Base-by-base conservation (phyloP, 92 coral and sea anemone genomes). In the Bergia sp. region DNA sequence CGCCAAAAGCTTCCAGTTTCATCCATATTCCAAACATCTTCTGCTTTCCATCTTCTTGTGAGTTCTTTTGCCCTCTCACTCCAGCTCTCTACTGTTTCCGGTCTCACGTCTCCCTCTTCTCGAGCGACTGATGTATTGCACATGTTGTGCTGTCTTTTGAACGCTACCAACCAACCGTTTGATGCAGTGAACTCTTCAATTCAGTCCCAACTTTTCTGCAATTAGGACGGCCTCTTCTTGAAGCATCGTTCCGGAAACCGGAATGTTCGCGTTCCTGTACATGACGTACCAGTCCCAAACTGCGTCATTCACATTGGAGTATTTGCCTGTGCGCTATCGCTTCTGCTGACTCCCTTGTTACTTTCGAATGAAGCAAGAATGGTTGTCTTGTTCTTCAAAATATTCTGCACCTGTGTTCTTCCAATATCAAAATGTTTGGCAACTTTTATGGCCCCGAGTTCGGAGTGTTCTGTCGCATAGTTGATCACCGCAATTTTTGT, bases 21-120 rank as follows among this genome's bases (percentile, higher is more conserved):
- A 64, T 88, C 91, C 93, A 93, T 93, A 66, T 89, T 91, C 89
- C 92, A 93, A 53, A 85, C 89, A 81, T 91, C 81, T 84, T 88
- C 86, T 23, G 88, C 86, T 42, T 69, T 82, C 95, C 95, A 93
- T 88, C 92, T 93, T 82, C 67, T 38, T 43, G 89, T 90, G 12
- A 92, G 76, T 79, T 92, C 90, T 73, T 75, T 69, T 66, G 71
- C 82, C 42, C 81, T 18, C 43, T 86, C 89, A 45, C 41, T 75
- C 84, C 84, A 37, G 39, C 84, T 39, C 40, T 77, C 49, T 4
- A 61, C 2, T n/a, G 71, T 86, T 65, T 83, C 87, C 42, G 40
- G 21, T 21, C 77, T 53, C 79, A 84, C 78, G n/a, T 67, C 88
- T 57, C 45, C 79, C 49, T 11, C 81, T 45, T 67, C 73, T 55